phyloP scores from a whole-genome alignment of 2,888 invertebrate species.

The Scaptomyza caliginosa region DNA sequence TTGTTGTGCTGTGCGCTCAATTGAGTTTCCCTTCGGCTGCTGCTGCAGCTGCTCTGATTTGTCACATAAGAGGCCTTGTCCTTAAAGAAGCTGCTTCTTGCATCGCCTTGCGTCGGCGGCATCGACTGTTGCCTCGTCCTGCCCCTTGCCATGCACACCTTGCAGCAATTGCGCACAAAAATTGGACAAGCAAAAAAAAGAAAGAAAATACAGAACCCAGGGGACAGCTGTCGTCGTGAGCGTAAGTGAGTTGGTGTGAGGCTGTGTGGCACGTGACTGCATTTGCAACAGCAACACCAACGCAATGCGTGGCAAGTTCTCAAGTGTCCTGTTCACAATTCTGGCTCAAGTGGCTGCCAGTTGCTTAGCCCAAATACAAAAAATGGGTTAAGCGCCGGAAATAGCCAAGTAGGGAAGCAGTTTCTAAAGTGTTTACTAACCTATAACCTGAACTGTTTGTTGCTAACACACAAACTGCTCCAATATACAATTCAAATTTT shows the following conservation, averaged over 20 bases:
- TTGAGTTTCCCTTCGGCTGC: conserved; percentile 40
- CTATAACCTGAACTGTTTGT: no score
- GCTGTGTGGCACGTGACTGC: conserved; percentile 43
- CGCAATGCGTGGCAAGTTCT: conserved; percentile 42
- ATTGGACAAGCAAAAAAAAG: conserved; percentile 23
- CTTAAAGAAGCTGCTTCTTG: conserved; percentile 19
- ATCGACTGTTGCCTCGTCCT: neutral
- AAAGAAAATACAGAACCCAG: conserved; percentile 30
- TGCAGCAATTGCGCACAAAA: conserved; percentile 69
- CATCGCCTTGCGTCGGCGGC: conserved; percentile 5
- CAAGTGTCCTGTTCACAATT: conserved; percentile 49
- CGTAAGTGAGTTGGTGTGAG: conserved; percentile 13
- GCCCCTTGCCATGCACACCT: no score
- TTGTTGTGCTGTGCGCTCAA: conserved; percentile 56
- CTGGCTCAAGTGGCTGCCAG: conserved; percentile 44
- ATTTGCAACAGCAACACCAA: conserved; percentile 29
- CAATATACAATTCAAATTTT: neutral
- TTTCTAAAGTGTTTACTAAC: no score
- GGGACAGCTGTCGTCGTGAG: conserved; percentile 65
- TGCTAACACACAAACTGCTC: neutral
- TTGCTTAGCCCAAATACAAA: conserved; percentile 20
- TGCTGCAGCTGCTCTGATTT: conserved; percentile 58
- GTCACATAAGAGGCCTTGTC: conserved; percentile 57
- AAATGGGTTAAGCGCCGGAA: conserved; percentile 71
- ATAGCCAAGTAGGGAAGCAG: conserved; percentile 6